Base-by-base conservation (phyloP, 1,140 invertebrate species). In the Drosophila ironensis region DNA sequence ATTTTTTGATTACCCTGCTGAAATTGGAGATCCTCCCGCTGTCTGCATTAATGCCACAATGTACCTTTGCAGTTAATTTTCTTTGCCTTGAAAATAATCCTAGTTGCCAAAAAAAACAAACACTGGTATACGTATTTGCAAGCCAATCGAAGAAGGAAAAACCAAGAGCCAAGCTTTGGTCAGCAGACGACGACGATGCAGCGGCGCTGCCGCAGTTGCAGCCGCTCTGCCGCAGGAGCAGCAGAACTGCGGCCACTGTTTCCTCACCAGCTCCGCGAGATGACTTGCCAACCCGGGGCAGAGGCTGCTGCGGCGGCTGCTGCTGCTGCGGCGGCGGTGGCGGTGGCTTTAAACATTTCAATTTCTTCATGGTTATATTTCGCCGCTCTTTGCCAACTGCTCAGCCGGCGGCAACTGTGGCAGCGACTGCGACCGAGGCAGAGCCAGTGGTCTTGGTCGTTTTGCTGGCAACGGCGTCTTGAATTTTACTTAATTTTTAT, bases 401-500 rank as follows among this genome's bases (percentile, higher is more conserved):
- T 61, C 64, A 66, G 50, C 42, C 47, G 19, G 33, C 35, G 37
- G n/a, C 11, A 40, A 44, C 25, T 4, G 47, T 33, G 35, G 24
- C 45, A 17, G 33, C 25, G 9, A 3, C 51, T 11, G 52, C 24
- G 25, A 25, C 20, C 8, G 37, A 0, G 3, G 46, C 14, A 14
- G 25, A 27, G 25, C 7, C 51, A 38, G 11, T 30, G 74, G 59
- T 47, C 50, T 59, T 44, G 52, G 71, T 44, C 47, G 68, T 33
- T 33, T 33, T 33, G 30, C 30, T 33, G 30, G 30, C 30, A 33
- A 33, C 30, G 4, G 64, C 64, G 69, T 54, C 64, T 76, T 72
- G 54, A 78, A 72, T 77, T 84, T 84, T 84, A 78, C 70, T 86
- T 86, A 74, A 82, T 84, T 84, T 82, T 78, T 73, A 78, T 84